Evolutionary conservation across 53 echinoderm and acorn worm genomes (phyloP).

Genomic region (Patiria pectinifera): DNA sequence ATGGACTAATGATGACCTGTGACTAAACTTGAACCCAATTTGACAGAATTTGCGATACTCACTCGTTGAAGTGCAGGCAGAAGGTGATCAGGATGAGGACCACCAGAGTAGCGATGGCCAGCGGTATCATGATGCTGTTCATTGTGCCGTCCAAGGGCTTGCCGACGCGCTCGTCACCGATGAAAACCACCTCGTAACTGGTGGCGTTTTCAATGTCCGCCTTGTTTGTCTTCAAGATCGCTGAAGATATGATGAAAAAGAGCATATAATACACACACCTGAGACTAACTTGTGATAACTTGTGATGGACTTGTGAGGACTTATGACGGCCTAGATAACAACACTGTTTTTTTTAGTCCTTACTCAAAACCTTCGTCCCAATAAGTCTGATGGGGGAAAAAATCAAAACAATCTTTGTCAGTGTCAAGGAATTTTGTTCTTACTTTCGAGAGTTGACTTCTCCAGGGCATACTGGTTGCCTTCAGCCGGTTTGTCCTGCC

Average conservation of each 20-base stretch:
- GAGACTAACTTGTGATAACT: no score
- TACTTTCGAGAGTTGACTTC: conserved; percentile 14
- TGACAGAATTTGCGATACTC: conserved; percentile 24
- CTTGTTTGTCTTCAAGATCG: conserved; percentile 11
- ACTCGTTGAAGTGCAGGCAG: conserved; percentile 72
- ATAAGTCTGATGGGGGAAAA: no score
- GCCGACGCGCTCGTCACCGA: conserved; percentile 47
- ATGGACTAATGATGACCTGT: no score
- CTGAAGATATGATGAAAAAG: neutral
- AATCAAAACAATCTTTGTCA: no score
- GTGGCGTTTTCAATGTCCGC: neutral
- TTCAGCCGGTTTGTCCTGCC: conserved; percentile 3
- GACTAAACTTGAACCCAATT: neutral
- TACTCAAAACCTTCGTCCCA: no score
- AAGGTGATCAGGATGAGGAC: conserved; percentile 60
- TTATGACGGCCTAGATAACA: no score
- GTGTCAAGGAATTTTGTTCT: neutral
- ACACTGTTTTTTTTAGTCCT: no score
- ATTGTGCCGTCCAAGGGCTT: conserved; percentile 32
- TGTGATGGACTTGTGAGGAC: no score
- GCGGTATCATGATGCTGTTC: conserved; percentile 65
- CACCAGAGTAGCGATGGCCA: conserved; percentile 51
- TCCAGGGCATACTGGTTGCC: conserved; percentile 49
- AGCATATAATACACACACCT: no score
- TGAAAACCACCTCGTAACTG: conserved; percentile 32